Conservation (phyloP, 2,113 vertebrate genomes). For the Laticauda laticaudata region DNA sequence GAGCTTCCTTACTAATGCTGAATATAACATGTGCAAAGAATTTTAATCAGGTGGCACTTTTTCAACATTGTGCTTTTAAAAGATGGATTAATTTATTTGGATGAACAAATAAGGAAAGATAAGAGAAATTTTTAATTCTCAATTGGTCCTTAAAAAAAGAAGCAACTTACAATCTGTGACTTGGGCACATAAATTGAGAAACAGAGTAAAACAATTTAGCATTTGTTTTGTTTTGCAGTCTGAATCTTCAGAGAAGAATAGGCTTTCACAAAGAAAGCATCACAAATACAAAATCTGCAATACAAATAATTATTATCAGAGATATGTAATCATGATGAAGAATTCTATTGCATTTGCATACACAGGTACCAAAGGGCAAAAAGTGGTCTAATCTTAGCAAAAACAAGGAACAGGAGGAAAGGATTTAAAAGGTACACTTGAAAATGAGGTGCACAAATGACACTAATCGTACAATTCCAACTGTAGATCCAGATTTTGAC, state of each 20-base stretch:
- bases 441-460: neutral
- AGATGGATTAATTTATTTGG: neutral
- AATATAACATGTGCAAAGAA: neutral
- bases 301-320: neutral
- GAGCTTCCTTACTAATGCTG: neutral
- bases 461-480: neutral
- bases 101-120: neutral
- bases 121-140: neutral
- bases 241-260: accelerated
- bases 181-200: neutral
- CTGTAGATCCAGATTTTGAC: neutral
- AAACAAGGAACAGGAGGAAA: neutral
- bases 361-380: neutral
- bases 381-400: neutral
- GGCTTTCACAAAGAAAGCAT: neutral
- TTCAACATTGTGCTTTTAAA: neutral
- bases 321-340: neutral
- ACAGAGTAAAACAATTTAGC: neutral
- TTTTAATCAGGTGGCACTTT: neutral
- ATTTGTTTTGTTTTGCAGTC: accelerated
- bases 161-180: neutral
- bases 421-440: neutral
- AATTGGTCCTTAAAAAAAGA: neutral
- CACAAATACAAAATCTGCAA: neutral
- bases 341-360: neutral